Percentiles rank a stretch among this genome's conserved stretches.
Evolutionary conservation across 2,888 invertebrate species (phyloP).

Genomic region (Eupithecia exiguata): DNA sequence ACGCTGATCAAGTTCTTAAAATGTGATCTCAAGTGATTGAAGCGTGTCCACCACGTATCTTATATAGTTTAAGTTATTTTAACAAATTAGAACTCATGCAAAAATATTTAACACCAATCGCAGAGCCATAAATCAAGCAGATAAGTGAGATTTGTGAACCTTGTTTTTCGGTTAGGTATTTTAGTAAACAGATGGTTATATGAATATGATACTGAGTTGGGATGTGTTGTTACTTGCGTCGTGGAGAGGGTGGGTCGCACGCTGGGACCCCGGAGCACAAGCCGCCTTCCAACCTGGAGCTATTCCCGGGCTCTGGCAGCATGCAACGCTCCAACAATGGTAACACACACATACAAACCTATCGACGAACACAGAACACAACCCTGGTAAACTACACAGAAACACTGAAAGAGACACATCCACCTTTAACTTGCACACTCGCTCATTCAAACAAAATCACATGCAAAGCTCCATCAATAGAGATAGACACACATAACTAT

Average conservation of each 20-base stretch:
- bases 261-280: conserved; percentile 86
- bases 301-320: conserved; percentile 85
- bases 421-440: neutral
- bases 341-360: conserved; percentile 77
- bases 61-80: neutral
- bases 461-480: neutral
- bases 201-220: conserved; percentile 53
- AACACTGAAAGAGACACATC: conserved; percentile 8
- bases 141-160: neutral
- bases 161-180: neutral
- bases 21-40: neutral
- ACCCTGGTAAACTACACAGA: neutral
- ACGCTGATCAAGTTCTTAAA: neutral
- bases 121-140: neutral
- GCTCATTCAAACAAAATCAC: neutral
- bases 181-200: neutral
- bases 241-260: conserved; percentile 76
- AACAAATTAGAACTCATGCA: neutral
- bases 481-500: neutral
- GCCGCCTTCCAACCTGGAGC: conserved; percentile 89
- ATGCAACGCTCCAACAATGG: conserved; percentile 91
- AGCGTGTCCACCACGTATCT: neutral
- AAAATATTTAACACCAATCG: neutral
- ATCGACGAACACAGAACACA: conserved; percentile 19
- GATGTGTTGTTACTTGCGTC: conserved; percentile 65